Evolutionary conservation across 37 sponge, comb jelly and placozoan genomes (phyloP).

Genomic region (Theonella swinhoei): DNA sequence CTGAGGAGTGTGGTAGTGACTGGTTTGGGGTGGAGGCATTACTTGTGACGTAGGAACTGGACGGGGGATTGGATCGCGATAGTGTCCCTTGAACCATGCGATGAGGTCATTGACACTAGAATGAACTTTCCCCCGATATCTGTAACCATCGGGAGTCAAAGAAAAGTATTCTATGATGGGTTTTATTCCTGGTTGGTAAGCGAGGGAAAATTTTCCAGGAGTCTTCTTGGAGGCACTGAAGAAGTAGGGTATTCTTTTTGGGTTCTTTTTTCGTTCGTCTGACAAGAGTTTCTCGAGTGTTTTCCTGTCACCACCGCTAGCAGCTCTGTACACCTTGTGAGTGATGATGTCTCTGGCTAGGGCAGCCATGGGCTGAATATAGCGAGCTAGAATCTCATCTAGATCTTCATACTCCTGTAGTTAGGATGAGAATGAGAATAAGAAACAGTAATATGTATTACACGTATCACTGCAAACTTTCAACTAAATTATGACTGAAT

Average conservation of each 20-base stretch:
- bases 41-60: slow-evolving; percentile 16
- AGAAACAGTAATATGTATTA: neutral
- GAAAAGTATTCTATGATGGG: slow-evolving; percentile 76
- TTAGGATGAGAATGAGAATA: neutral
- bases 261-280: slow-evolving; percentile 80
- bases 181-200: slow-evolving; percentile 87
- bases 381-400: slow-evolving; percentile 97
- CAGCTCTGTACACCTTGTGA: slow-evolving; percentile 76
- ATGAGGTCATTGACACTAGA: slow-evolving; percentile 61
- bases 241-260: slow-evolving; percentile 92
- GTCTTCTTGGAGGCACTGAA: slow-evolving; percentile 84
- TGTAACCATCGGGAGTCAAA: slow-evolving; percentile 83
- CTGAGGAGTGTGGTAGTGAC: slow-evolving; percentile 21
- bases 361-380: slow-evolving; percentile 88
- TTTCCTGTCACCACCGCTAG: slow-evolving; percentile 58
- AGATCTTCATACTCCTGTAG: slow-evolving; percentile 94
- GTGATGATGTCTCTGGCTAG: slow-evolving; percentile 73
- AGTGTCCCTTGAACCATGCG: slow-evolving; percentile 93
- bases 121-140: slow-evolving; percentile 73
- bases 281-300: slow-evolving; percentile 67
- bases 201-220: slow-evolving; percentile 89
- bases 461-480: too few relatives aligned
- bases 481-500: too few relatives aligned
- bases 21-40: slow-evolving; percentile 8
- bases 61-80: slow-evolving; percentile 61